Evolutionary conservation across 1,140 invertebrate species (phyloP).

Genomic region (Penaeus indicus): DNA sequence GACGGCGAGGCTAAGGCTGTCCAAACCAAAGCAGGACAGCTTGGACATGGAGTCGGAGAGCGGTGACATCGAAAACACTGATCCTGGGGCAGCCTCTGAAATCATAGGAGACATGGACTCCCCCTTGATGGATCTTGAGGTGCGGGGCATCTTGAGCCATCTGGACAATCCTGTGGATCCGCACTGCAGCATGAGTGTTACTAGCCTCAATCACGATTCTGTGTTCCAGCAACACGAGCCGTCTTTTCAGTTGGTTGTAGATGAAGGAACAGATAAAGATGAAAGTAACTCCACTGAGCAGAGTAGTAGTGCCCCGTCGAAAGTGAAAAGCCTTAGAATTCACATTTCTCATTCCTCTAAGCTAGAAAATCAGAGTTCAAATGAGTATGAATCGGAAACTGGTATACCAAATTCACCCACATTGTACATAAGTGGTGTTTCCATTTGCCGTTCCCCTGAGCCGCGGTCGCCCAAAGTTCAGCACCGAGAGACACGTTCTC

Average conservation of each 20-base stretch:
- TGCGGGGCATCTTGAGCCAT: slow-evolving; percentile 71
- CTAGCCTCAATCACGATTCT: slow-evolving; percentile 31
- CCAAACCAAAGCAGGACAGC: slow-evolving; percentile 53
- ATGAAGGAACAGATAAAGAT: slow-evolving; percentile 66
- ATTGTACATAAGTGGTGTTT: slow-evolving; percentile 76
- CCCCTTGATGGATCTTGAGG: slow-evolving; percentile 72
- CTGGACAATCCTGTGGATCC: slow-evolving; percentile 55
- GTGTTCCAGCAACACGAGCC: slow-evolving; percentile 55
- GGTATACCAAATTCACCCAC: slow-evolving; percentile 76
- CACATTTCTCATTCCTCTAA: slow-evolving; percentile 64
- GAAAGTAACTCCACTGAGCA: slow-evolving; percentile 64
- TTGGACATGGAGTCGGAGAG: slow-evolving; percentile 63
- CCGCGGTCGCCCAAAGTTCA: slow-evolving; percentile 71
- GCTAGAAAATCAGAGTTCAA: slow-evolving; percentile 73
- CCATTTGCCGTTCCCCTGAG: slow-evolving; percentile 75
- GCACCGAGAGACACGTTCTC: slow-evolving; percentile 61
- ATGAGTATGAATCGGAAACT: slow-evolving; percentile 75
- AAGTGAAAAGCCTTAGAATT: slow-evolving; percentile 62
- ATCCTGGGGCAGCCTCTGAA: slow-evolving; percentile 62
- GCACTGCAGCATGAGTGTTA: slow-evolving; percentile 31
- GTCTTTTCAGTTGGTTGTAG: slow-evolving; percentile 60
- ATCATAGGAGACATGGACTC: slow-evolving; percentile 70
- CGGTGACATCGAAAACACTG: slow-evolving; percentile 64
- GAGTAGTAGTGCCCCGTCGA: slow-evolving; percentile 59
- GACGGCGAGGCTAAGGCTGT: slow-evolving; percentile 47